phyloP scores from a whole-genome alignment of 1,140 invertebrate genomes.

The Bombus waltoni region DNA sequence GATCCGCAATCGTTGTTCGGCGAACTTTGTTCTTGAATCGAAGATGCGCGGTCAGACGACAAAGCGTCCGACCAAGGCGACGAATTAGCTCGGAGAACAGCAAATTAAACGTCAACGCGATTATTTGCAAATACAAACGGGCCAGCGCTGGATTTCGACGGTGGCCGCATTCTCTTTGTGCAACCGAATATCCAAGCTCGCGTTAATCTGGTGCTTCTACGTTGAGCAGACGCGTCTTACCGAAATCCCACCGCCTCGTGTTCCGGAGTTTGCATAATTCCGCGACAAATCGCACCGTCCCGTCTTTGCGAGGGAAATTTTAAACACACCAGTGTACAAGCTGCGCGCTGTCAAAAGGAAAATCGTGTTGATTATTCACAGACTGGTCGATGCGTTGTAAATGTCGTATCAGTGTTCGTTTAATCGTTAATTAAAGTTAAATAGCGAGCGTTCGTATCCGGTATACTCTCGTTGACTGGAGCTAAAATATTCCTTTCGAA shows the following conservation, averaged over 20 bases:
- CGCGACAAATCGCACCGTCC: conserved; percentile 44
- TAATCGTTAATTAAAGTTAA: too few relatives aligned
- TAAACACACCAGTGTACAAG: neutral
- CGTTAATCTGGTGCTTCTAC: conserved; percentile 62
- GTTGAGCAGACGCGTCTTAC: conserved; percentile 50
- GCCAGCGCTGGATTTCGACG: conserved; percentile 55
- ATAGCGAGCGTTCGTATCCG: too few relatives aligned
- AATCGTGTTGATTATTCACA: neutral
- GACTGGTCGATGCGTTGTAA: too few relatives aligned
- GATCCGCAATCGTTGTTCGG: neutral
- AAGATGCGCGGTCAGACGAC: neutral
- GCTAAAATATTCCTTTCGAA: too few relatives aligned
- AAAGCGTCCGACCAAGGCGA: conserved; percentile 22
- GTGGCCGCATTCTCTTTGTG: conserved; percentile 65
- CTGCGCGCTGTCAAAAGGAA: neutral
- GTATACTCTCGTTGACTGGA: too few relatives aligned
- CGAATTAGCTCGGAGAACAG: conserved; percentile 52
- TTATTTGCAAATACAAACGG: conserved; percentile 48
- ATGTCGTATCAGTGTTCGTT: too few relatives aligned
- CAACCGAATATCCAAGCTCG: conserved; percentile 61
- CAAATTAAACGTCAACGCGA: conserved; percentile 66
- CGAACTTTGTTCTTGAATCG: neutral
- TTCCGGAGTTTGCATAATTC: conserved; percentile 63
- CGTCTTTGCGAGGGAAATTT: conserved; percentile 7
- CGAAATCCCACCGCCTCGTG: conserved; percentile 57